Conservation (phyloP, 2,888 invertebrate genomes). For the Euspilapteryx auroguttella region DNA sequence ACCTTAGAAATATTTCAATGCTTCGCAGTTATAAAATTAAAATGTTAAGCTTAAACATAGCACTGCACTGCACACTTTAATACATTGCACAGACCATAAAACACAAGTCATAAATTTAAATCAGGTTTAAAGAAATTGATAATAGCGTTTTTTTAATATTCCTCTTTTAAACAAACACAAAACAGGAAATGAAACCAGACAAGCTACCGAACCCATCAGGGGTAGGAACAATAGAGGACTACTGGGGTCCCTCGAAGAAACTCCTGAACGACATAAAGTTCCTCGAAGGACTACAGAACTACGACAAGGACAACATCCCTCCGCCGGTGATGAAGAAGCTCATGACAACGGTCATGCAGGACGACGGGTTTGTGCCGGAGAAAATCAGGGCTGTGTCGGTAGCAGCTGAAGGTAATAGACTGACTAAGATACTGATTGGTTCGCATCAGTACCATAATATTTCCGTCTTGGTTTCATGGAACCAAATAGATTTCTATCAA, state of each 20-base stretch:
- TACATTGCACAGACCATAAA: no score
- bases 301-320: slow-evolving; percentile 93
- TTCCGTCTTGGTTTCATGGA: no score
- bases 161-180: no score
- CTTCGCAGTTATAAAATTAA: no score
- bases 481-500: no score
- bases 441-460: no score
- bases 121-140: no score
- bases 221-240: slow-evolving; percentile 86
- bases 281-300: slow-evolving; percentile 81
- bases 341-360: slow-evolving; percentile 75
- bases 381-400: slow-evolving; percentile 85
- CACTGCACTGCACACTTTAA: no score
- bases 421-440: neutral
- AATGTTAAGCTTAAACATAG: no score
- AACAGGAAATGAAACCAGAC: slow-evolving; percentile 89
- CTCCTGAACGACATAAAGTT: slow-evolving; percentile 90
- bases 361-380: slow-evolving; percentile 90
- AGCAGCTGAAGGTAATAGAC: slow-evolving; percentile 76
- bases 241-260: slow-evolving; percentile 90
- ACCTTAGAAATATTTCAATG: neutral
- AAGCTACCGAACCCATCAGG: slow-evolving; percentile 81
- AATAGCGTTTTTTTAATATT: no score
- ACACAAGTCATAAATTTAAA: no score
- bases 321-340: slow-evolving; percentile 81